Evolutionary conservation across 2,797 vertebrate species (phyloP).

Genomic region (Clangula hyemalis): DNA sequence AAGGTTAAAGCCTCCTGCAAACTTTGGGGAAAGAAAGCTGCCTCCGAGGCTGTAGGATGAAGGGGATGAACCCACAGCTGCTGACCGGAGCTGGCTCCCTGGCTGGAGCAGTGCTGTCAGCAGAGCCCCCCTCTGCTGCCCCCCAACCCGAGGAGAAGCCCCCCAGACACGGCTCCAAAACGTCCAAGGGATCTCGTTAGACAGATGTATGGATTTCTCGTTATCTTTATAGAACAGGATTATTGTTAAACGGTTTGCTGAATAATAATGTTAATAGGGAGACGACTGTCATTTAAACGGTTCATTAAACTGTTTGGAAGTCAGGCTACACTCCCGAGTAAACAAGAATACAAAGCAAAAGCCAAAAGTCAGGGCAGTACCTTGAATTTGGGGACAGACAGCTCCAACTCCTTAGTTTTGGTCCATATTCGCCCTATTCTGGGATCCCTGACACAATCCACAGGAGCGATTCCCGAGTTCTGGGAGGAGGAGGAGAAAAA

Average conservation of each 20-base stretch:
- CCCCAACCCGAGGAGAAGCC: accelerated
- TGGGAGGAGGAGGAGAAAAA: slow-evolving; percentile 73
- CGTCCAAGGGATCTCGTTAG: neutral
- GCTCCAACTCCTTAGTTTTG: slow-evolving; percentile 95
- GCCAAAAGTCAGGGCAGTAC: slow-evolving; percentile 69
- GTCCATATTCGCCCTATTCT: slow-evolving; percentile 97
- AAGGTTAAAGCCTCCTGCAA: slow-evolving; percentile 60
- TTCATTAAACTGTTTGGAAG: slow-evolving; percentile 44
- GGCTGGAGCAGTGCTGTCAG: neutral
- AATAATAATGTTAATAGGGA: slow-evolving; percentile 27
- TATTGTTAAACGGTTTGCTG: slow-evolving; percentile 20
- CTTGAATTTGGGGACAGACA: slow-evolving; percentile 98
- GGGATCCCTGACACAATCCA: slow-evolving; percentile 95
- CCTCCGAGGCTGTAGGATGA: neutral
- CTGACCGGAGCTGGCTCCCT: neutral
- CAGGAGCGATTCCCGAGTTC: slow-evolving; percentile 93
- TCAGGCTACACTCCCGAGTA: neutral
- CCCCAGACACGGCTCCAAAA: neutral
- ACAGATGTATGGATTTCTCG: slow-evolving; percentile 8
- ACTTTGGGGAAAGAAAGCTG: slow-evolving; percentile 64
- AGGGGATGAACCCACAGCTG: neutral
- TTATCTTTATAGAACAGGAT: neutral
- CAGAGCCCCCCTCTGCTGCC: accelerated
- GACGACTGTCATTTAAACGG: slow-evolving; percentile 20
- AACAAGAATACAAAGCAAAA: neutral